Evolutionary conservation across 2,888 invertebrate genomes (phyloP), one percentile per base, ranked within the genome.

Genomic region (Morpho helenor): DNA sequence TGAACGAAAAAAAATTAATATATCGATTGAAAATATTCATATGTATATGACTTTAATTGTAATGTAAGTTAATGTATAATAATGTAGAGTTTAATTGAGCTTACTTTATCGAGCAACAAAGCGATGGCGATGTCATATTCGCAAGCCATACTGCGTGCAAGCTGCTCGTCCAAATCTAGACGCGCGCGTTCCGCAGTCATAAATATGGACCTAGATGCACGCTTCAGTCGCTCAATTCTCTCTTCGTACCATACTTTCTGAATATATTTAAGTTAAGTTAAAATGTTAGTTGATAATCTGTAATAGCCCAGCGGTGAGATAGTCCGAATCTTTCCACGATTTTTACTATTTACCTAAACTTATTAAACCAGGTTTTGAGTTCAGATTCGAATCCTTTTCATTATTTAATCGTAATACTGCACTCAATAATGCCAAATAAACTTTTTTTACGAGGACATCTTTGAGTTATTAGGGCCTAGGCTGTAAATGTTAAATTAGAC

Each of bases 61-160:
- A 16, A 16, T 16, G 16, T 16, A 16, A 16, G 16, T 16, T 16
- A 16, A 16, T 16, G 16, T 16, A 16, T 16, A 22, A 8, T 48
- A 31, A 5, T 31, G 4, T 31, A 5, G 31, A 46, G 22, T 22
- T 46, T 45, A 45, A 7, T 45, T 55, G 49, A 47, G 56, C 67
- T 63, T 66, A 87, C 88, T 79, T 88, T 87, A 48, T 77, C 73
- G 8, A 87, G 70, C 31, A 88, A 67, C 46, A 83, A 66, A 0
- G 81, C 75, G n/a, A 77, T 71, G 41, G 80, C 76, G 0, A 79
- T 73, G 43, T 79, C 74, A 3, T 66, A 62, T 56, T 82, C 82
- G 2, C 68, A 65, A 8, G 67, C 67, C 72, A 82, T 69, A 58
- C 66, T 74, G 9, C 66, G 66, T 1, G 71, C 65, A 2, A 86